Evolutionary conservation across 2,797 vertebrate species (phyloP), one percentile per base, ranked within the genome.

Genomic region (Microtus agrestis): DNA sequence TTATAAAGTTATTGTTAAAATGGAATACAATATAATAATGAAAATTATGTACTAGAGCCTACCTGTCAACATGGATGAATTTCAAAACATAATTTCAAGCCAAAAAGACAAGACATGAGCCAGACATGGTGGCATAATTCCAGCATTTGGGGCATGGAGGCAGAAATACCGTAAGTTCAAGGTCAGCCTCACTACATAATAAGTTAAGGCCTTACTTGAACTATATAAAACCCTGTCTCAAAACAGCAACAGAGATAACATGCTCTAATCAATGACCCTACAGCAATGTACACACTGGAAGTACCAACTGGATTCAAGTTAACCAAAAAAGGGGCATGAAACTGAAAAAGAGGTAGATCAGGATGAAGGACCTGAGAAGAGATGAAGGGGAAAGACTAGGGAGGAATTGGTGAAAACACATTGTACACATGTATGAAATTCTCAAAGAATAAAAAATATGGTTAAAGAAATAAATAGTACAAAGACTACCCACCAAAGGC

Each of bases 81-180:
- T 59, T 77, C 69, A 51, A 93, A 90, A 77, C 29, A 87, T 17
- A 31, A 74, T 78, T 63, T 94, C 56, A 91, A 81, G 6, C 51
- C 84, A 54, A 94, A 69, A n/a, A 73, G 85, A 61, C 51, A 54
- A 88, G 54, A 67, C 25, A 46, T 25, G 67, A 84, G 27, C 9
- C n/a, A 43, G 27, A 40, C 69, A 43, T 31, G 17, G 15, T 31
- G 69, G 15, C 25, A 87, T 51, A 43, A 6, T 74, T n/a, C 48
- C 69, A 74, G 67, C 25, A 87, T 54, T 87, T 40, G 67, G 46
- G 65, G 54, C 46, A 46, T 37, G 14, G 25, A 73, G 51, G 14
- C 48, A 40, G 67, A 27, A 73, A 9, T 29, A 71, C 21, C 21
- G 0, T 59, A 59, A 59, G 56, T 59, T 59, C 56, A 59, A 59